Percentiles rank a stretch among this genome's conserved stretches.
Conservation (phyloP, 2,797 vertebrate genomes). For the Schizopygopsis malacanthus region DNA sequence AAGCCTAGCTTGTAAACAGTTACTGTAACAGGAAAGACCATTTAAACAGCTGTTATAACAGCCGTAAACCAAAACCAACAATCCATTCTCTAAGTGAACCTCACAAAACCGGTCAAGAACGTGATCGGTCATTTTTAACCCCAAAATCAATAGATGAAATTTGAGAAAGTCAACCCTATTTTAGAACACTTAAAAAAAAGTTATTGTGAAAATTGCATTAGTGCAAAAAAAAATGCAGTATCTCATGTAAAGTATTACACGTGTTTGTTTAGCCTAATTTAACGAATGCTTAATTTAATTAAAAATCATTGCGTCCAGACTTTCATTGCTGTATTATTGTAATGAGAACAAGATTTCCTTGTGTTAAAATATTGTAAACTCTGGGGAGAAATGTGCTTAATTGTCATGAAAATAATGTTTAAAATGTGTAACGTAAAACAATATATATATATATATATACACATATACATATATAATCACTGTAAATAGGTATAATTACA, state of each 20-base stretch:
- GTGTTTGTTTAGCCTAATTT: not conserved
- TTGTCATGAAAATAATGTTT: not conserved
- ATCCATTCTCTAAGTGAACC: not conserved
- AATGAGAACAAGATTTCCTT: not conserved
- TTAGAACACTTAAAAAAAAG: not conserved
- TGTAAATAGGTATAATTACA: not conserved
- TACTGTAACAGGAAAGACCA: slow-evolving; percentile 8
- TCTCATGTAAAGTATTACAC: too few species aligned
- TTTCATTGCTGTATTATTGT: not conserved
- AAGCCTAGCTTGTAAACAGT: slow-evolving; percentile 5
- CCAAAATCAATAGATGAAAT: not conserved
- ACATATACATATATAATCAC: too few species aligned
- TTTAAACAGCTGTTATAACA: slow-evolving; percentile 40
- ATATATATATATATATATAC: not conserved
- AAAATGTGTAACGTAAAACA: not conserved
- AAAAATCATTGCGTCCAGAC: not conserved
- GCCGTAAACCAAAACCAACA: slow-evolving; percentile 27
- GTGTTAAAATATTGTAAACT: not conserved
- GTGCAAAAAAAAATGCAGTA: not conserved
- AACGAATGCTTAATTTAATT: not conserved
- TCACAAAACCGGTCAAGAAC: slow-evolving; percentile 3
- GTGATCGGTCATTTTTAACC: not conserved
- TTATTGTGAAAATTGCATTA: not conserved
- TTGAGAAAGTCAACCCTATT: not conserved
- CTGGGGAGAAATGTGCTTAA: not conserved